Evolutionary conservation across 2,888 invertebrate genomes (phyloP).

Genomic region (Actias luna): DNA sequence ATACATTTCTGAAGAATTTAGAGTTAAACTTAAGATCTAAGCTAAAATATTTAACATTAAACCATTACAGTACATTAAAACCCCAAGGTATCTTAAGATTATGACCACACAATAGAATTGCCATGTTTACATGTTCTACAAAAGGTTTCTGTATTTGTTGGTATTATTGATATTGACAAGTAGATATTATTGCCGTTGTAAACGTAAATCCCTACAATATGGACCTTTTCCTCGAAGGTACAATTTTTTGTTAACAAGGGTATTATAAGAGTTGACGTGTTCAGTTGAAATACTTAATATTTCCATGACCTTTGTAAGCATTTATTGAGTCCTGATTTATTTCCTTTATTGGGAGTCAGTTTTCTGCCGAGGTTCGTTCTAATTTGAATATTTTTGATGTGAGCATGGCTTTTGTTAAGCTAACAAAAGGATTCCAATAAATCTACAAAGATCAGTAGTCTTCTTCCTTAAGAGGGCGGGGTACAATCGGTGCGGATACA

Average conservation of each 20-base stretch:
- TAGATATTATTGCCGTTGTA: conserved; percentile 39
- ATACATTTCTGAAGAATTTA: no score
- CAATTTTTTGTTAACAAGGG: conserved; percentile 51
- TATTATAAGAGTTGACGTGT: conserved; percentile 44
- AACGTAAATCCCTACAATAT: conserved; percentile 41
- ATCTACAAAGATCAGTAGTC: conserved; percentile 29
- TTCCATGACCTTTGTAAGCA: conserved; percentile 45
- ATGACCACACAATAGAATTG: background rate
- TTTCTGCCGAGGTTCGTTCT: conserved; percentile 28
- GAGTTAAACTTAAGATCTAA: no score
- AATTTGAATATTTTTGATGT: conserved; percentile 40
- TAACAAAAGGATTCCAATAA: conserved; percentile 47
- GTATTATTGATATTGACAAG: conserved; percentile 17
- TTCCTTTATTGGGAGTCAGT: conserved; percentile 26
- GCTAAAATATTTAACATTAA: background rate
- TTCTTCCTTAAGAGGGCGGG: conserved; percentile 23
- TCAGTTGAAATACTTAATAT: conserved; percentile 37
- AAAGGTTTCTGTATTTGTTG: conserved; percentile 3
- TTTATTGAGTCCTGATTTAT: conserved; percentile 36
- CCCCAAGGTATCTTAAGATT: background rate
- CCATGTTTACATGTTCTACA: background rate
- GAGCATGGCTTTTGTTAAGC: conserved; percentile 36
- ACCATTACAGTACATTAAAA: background rate
- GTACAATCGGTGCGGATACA: conserved; percentile 32
- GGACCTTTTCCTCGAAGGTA: conserved; percentile 34